Percentiles rank a stretch among this genome's conserved stretches.
Conservation (phyloP, 2,888 invertebrate species). For the Hirtodrosophila trivittata region DNA sequence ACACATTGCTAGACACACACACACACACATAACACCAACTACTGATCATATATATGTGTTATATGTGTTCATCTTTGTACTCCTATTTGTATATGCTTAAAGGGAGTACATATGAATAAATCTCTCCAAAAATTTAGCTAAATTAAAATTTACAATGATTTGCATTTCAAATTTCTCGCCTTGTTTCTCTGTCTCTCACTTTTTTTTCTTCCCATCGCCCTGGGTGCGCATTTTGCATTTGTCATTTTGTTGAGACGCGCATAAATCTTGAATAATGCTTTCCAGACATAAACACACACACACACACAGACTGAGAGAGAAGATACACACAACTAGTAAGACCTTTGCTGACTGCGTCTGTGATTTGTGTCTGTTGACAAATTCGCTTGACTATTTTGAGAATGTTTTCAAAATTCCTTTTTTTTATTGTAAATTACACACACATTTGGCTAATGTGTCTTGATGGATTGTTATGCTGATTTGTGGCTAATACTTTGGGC, state of each 20-base stretch:
- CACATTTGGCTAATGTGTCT: slow-evolving; percentile 52
- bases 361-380: slow-evolving; percentile 65
- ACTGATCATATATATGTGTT: slow-evolving; percentile 64
- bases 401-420: slow-evolving; percentile 31
- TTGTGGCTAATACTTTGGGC: slow-evolving; percentile 1
- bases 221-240: slow-evolving; percentile 57
- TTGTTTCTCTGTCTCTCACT: slow-evolving; percentile 16
- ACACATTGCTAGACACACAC: slow-evolving; percentile 47
- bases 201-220: slow-evolving; percentile 44
- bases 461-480: slow-evolving; percentile 57
- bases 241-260: slow-evolving; percentile 63
- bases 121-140: slow-evolving; percentile 51
- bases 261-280: slow-evolving; percentile 72
- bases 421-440: slow-evolving; percentile 45
- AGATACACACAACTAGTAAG: slow-evolving; percentile 6
- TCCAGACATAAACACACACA: slow-evolving; percentile 30
- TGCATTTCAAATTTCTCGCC: slow-evolving; percentile 68
- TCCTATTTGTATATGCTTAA: no score
- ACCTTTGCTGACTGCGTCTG: slow-evolving; percentile 17
- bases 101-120: slow-evolving; percentile 54
- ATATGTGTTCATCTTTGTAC: neutral
- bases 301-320: slow-evolving; percentile 1
- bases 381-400: slow-evolving; percentile 55
- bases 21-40: slow-evolving; percentile 48
- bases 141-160: slow-evolving; percentile 76